Evolutionary conservation across 2,113 vertebrate genomes (phyloP), one percentile per base, ranked within the genome.

Genomic region (Sarotherodon lohbergeri): DNA sequence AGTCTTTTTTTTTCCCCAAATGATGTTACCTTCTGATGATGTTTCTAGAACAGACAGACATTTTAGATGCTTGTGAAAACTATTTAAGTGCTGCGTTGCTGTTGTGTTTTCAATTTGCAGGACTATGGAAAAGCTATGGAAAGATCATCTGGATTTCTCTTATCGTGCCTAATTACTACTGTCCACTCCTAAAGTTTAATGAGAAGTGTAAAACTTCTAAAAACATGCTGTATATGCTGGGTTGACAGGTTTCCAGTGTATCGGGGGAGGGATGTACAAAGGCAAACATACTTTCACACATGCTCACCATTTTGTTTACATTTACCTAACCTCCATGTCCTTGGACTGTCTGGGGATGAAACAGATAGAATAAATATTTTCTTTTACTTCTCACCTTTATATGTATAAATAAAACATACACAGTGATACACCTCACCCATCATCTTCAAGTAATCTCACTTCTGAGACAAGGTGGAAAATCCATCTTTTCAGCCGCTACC

Each of bases 371-470:
- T 7, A 55, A 41, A 56, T 16, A 19, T 17, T 52, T 43, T 52
- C 34, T 54, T 54, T 50, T 50, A 46, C n/a, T 54, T 55, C 14
- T 55, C 59, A 82, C 46, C 9, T 78, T 78, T 12, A 34, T 19
- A 52, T 78, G 27, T 52, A 78, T 32, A 78, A 34, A 78, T 78
- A 52, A 78, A 0, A 78, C 17, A 78, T 46, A 50, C 73, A 13
- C 46, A 78, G 46, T 13, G 27, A 78, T 9, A 13, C 14, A 50
- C 73, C 46, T 78, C 73, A 34, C 46, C 73, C 6, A 32, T 52
- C 46, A 34, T 34, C 73, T 78, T 50, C 73, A 52, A 78, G 73
- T 3, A 78, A 78, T 78, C 73, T 78, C 73, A 78, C 73, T 52
- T 78, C 10, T 52, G 46, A n/a, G 27, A 78, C 10, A 12, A 78